Evolutionary conservation across 1,140 invertebrate genomes (phyloP).

Genomic region (Chionoecetes opilio): DNA sequence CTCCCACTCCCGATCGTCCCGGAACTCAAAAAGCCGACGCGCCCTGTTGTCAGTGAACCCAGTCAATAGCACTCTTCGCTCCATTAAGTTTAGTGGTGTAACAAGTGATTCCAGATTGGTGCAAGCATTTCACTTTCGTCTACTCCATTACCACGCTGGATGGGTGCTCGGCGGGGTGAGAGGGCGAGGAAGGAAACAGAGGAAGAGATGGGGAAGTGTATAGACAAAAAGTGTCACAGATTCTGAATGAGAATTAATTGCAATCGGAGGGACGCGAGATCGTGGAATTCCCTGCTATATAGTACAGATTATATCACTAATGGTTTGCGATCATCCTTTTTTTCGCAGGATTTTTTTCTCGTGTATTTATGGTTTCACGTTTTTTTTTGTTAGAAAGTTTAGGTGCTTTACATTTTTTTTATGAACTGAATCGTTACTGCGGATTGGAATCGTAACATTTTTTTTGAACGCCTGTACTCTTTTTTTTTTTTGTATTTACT

Average conservation of each 20-base stretch:
- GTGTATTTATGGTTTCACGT: not conserved
- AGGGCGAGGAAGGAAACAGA: not conserved
- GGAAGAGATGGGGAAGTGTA: not conserved
- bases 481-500: not conserved
- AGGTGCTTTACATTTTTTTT: not conserved
- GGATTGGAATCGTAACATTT: slow-evolving; percentile 17
- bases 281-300: not conserved
- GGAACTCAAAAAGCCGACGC: not conserved
- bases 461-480: not conserved
- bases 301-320: not conserved
- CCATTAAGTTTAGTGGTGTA: slow-evolving; percentile 20
- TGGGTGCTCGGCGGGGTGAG: not conserved
- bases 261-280: not conserved
- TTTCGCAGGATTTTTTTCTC: not conserved
- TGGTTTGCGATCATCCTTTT: not conserved
- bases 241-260: not conserved
- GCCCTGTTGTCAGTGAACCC: not conserved
- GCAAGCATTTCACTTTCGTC: slow-evolving; percentile 28
- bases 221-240: slow-evolving; percentile 6
- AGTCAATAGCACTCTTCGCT: not conserved
- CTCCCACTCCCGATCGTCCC: not conserved
- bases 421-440: not conserved
- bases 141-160: not conserved
- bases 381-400: not conserved
- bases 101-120: slow-evolving; percentile 20